These are phyloP conservation scores for Trachelus iudaicus DNA, from an alignment of 2,888 invertebrate genomes.

Conservation along the genomic window DNA sequence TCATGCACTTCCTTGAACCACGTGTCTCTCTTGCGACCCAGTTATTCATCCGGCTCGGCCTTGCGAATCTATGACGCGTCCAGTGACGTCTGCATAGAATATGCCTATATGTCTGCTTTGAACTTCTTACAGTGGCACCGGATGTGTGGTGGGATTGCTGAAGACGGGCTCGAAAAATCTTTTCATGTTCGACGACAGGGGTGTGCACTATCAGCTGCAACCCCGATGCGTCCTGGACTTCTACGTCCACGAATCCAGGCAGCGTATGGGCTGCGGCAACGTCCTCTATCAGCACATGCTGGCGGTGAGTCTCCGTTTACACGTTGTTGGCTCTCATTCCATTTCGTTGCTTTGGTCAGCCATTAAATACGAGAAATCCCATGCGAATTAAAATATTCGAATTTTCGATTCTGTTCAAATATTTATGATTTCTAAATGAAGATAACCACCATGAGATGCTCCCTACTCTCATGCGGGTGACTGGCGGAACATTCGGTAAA, in stretches of 20 bases:
- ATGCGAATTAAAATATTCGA: too few relatives aligned
- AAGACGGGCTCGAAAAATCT: conserved; percentile 92
- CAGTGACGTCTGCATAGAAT: not conserved
- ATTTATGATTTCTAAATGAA: too few relatives aligned
- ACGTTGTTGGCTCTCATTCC: too few relatives aligned
- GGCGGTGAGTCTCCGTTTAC: conserved; percentile 68
- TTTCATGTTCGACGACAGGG: conserved; percentile 82
- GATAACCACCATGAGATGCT: too few relatives aligned
- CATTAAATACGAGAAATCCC: too few relatives aligned
- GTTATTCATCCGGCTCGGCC: not conserved
- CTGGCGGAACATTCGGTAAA: too few relatives aligned
- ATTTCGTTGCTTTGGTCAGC: too few relatives aligned
- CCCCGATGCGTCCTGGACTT: conserved; percentile 94
- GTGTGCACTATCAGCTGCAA: conserved; percentile 79
- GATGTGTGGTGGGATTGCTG: conserved; percentile 83
- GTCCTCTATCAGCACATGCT: conserved; percentile 89
- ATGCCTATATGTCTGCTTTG: conserved; percentile 18
- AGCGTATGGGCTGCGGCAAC: conserved; percentile 88
- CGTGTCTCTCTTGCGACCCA: not conserved
- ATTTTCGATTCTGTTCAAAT: too few relatives aligned
- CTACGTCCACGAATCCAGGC: conserved; percentile 85
- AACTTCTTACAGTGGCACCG: conserved; percentile 71
- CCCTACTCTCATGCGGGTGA: too few relatives aligned
- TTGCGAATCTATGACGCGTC: not conserved
- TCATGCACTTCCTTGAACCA: not conserved